These are phyloP conservation scores for Melanerpes aurifrons DNA, from an alignment of 2,113 vertebrate species.

Conservation along the genomic window DNA sequence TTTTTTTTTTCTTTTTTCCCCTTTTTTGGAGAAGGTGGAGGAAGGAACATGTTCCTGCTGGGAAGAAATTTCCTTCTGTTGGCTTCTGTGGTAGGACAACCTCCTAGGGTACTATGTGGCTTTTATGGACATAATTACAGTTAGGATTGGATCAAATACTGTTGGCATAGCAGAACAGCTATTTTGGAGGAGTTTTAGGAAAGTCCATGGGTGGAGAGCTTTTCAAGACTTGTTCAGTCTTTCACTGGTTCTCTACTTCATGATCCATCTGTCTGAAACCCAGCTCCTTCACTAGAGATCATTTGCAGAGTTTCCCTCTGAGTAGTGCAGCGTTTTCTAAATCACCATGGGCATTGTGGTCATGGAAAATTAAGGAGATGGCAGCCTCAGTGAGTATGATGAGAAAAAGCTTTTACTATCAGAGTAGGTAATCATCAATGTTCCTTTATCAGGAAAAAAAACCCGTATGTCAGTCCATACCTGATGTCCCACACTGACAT, in stretches of 20 bases:
- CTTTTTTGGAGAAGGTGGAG: background rate
- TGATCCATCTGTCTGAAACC: background rate
- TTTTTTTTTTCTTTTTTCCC: background rate
- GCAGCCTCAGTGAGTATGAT: background rate
- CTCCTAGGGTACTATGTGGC: background rate
- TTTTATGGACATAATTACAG: background rate
- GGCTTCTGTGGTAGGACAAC: background rate
- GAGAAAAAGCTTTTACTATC: background rate
- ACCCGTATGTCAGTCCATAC: accelerated
- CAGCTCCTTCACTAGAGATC: background rate
- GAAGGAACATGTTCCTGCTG: background rate
- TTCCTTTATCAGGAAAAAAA: background rate
- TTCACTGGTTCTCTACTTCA: background rate
- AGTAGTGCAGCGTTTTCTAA: background rate
- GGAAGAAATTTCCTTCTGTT: background rate
- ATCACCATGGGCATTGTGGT: background rate
- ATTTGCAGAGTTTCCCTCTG: background rate
- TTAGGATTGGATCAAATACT: background rate
- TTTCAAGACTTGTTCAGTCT: background rate
- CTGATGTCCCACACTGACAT: background rate
- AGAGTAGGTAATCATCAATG: background rate
- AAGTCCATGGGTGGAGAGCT: background rate
- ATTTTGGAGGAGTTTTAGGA: background rate
- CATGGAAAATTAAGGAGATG: background rate
- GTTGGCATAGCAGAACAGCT: background rate